Conservation (phyloP, 92 coral and sea anemone species). For the Ricordea florida region DNA sequence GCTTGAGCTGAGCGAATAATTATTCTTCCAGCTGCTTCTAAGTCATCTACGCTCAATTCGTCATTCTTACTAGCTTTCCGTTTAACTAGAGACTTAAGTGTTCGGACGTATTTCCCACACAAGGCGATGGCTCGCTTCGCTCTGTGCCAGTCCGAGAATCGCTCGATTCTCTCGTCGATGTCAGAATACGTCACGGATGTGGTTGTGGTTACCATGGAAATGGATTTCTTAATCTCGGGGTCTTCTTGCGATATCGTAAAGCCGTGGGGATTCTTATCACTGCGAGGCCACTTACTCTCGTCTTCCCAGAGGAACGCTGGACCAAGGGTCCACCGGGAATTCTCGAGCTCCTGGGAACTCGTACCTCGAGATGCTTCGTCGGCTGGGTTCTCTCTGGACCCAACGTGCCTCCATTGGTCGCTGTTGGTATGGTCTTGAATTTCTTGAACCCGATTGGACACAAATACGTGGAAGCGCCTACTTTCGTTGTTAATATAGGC, state of each 20-base stretch:
- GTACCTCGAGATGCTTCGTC: constrained; percentile 30
- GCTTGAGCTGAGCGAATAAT: constrained; percentile 44
- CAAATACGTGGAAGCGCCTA: constrained; percentile 17
- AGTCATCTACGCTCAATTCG: constrained; percentile 11
- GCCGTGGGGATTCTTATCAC: background rate
- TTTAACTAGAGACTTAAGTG: constrained; percentile 3
- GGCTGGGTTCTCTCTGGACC: constrained; percentile 15
- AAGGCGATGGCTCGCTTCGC: constrained; percentile 58
- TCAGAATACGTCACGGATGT: background rate
- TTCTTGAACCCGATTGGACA: constrained; percentile 24
- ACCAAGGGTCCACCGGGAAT: constrained; percentile 17
- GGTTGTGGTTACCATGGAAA: constrained; percentile 1
- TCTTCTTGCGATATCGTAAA: constrained; percentile 18
- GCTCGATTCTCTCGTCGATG: constrained; percentile 29
- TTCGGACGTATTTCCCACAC: constrained; percentile 12
- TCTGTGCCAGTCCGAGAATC: constrained; percentile 53
- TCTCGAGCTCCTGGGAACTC: background rate
- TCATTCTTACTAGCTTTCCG: background rate
- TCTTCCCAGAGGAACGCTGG: constrained; percentile 5
- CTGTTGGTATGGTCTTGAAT: constrained; percentile 4
- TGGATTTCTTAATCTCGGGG: constrained; percentile 56
- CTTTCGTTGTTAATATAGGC: constrained; percentile 14
- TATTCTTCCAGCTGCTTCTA: constrained; percentile 26
- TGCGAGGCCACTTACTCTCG: background rate
- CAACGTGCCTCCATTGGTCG: constrained; percentile 13